Percentiles rank a stretch among this genome's conserved stretches.
Evolutionary conservation across 92 coral and sea anemone genomes (phyloP).

Genomic region (Zoanthus gigantus): DNA sequence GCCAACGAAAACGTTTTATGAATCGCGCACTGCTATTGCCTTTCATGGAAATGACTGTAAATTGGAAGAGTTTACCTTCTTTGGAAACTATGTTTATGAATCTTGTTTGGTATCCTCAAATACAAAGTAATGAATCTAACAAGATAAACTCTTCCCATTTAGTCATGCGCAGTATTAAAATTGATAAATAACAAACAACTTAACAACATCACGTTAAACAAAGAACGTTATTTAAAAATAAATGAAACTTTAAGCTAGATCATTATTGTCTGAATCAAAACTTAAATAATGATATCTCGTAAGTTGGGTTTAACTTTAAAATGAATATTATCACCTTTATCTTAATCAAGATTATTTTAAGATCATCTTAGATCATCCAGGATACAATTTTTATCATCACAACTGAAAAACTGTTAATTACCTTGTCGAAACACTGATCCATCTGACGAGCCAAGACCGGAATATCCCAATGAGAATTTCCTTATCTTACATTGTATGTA

Average conservation of each 20-base stretch:
- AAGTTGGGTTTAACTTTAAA: no score
- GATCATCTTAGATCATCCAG: not conserved
- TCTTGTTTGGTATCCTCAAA: no score
- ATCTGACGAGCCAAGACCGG: slow-evolving; percentile 8
- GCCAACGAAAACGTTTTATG: not conserved
- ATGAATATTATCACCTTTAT: not conserved
- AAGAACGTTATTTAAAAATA: not conserved
- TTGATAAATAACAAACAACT: not conserved
- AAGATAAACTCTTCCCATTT: not conserved
- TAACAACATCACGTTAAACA: not conserved
- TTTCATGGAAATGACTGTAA: no score
- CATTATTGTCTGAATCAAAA: not conserved
- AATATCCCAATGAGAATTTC: slow-evolving; percentile 31
- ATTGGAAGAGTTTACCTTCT: no score
- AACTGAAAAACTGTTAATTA: not conserved
- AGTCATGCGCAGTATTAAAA: not conserved
- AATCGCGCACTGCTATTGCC: not conserved
- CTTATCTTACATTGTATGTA: not conserved
- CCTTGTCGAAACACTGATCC: slow-evolving; percentile 18
- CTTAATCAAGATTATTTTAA: not conserved
- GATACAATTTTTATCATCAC: not conserved
- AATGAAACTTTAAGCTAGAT: not conserved
- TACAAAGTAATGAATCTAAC: no score
- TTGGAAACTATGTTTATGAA: no score
- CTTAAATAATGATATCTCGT: no score